These are phyloP conservation scores for Drosophila glabriapex DNA, from an alignment of 2,888 invertebrate species.

Conservation along the genomic window DNA sequence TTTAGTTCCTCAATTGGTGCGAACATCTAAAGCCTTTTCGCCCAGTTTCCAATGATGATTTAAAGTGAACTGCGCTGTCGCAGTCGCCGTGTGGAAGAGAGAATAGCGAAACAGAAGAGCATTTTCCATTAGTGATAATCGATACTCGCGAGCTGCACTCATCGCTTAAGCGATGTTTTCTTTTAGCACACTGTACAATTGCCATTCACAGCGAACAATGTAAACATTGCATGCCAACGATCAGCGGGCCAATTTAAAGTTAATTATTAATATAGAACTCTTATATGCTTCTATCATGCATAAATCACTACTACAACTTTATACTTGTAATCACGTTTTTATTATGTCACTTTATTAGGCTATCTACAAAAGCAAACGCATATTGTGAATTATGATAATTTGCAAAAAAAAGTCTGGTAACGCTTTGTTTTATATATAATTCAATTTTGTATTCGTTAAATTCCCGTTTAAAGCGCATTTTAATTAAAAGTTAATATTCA, in stretches of 20 bases:
- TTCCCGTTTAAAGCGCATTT: not conserved
- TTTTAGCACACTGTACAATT: slow-evolving; percentile 8
- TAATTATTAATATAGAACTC: not conserved
- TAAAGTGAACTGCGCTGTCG: slow-evolving; percentile 43
- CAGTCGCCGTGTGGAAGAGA: slow-evolving; percentile 28
- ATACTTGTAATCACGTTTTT: not conserved
- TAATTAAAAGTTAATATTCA: not conserved
- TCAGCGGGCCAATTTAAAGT: slow-evolving; percentile 21
- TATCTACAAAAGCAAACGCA: not conserved
- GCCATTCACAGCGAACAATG: slow-evolving; percentile 46
- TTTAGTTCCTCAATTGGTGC: slow-evolving; percentile 11
- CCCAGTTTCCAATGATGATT: slow-evolving; percentile 19
- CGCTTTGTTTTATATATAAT: slow-evolving; percentile 2
- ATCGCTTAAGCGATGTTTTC: slow-evolving; percentile 33
- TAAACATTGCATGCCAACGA: slow-evolving; percentile 38
- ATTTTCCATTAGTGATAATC: slow-evolving; percentile 37
- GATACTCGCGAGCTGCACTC: slow-evolving; percentile 24
- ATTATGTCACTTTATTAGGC: not conserved
- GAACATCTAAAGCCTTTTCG: slow-evolving; percentile 11
- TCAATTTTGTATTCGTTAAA: not conserved
- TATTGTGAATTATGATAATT: not conserved
- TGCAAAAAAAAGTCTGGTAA: slow-evolving; percentile 24
- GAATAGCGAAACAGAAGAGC: slow-evolving; percentile 43
- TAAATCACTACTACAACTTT: not conserved
- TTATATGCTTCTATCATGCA: not conserved